Percentiles rank a stretch among this genome's conserved stretches.
phyloP scores from a whole-genome alignment of 2,888 invertebrate species.

The Tenodera sinensis region DNA sequence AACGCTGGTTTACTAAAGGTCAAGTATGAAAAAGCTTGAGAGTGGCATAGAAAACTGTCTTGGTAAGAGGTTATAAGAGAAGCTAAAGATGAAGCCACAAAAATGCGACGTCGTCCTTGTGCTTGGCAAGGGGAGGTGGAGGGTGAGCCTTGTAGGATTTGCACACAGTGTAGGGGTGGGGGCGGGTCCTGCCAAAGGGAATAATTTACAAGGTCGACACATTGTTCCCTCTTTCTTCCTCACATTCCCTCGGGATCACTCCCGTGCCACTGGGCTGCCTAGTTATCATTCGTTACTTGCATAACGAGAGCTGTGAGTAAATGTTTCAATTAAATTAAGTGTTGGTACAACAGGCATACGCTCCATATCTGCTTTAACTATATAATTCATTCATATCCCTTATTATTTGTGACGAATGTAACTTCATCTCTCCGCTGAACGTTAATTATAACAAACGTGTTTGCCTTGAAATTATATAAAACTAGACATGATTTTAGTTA shows the following conservation, averaged over 20 bases:
- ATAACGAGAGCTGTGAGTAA: background rate
- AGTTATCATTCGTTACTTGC: background rate
- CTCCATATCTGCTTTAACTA: too few relatives aligned
- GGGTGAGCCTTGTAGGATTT: background rate
- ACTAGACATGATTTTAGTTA: too few relatives aligned
- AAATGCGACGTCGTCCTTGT: background rate
- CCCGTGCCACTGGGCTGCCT: background rate
- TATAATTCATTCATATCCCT: too few relatives aligned
- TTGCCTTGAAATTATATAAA: too few relatives aligned
- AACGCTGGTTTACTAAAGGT: too few relatives aligned
- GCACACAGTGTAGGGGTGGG: background rate
- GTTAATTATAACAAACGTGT: too few relatives aligned
- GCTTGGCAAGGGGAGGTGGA: background rate
- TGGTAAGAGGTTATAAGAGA: background rate
- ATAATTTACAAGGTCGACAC: background rate
- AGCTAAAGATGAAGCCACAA: background rate
- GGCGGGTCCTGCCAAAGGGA: background rate
- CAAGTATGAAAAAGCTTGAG: too few relatives aligned
- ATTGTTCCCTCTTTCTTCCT: slow-evolving; percentile 1
- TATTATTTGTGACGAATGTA: too few relatives aligned
- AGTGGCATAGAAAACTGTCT: background rate
- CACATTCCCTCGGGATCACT: background rate
- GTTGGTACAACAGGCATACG: too few relatives aligned
- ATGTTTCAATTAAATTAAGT: too few relatives aligned
- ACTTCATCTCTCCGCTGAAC: too few relatives aligned